phyloP scores from a whole-genome alignment of 2,888 invertebrate genomes.

The Amblyjoppa proteus region DNA sequence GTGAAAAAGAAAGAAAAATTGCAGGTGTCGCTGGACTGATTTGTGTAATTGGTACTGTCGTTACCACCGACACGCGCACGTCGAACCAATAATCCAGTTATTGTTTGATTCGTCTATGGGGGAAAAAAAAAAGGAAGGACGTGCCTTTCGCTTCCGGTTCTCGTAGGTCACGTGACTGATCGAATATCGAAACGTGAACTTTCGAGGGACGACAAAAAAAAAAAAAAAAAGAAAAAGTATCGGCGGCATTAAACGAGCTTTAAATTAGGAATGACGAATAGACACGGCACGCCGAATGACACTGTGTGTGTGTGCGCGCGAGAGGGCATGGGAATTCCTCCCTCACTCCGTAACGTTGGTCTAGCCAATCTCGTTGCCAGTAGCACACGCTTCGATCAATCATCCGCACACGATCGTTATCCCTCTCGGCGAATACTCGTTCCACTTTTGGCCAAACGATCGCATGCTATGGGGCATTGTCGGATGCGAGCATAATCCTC shows the following conservation, averaged over 20 bases:
- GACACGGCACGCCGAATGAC: slow-evolving; percentile 57
- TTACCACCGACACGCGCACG: slow-evolving; percentile 21
- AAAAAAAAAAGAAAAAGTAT: slow-evolving; percentile 48
- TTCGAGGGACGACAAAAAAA: slow-evolving; percentile 8
- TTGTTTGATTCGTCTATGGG: slow-evolving; percentile 24
- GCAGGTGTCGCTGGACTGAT: slow-evolving; percentile 54
- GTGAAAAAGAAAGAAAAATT: slow-evolving; percentile 10
- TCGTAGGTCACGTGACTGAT: slow-evolving; percentile 51
- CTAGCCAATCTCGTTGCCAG: slow-evolving; percentile 60
- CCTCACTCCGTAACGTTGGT: slow-evolving; percentile 41
- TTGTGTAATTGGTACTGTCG: slow-evolving; percentile 42
- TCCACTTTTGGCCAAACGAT: slow-evolving; percentile 12
- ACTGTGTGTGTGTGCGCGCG: slow-evolving; percentile 20
- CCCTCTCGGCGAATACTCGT: slow-evolving; percentile 18
- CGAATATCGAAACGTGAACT: slow-evolving; percentile 55
- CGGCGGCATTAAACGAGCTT: slow-evolving; percentile 70
- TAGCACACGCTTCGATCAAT: slow-evolving; percentile 68
- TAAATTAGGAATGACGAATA: slow-evolving; percentile 74
- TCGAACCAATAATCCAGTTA: slow-evolving; percentile 52
- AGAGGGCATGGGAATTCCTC: slow-evolving; percentile 29
- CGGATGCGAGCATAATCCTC: neutral
- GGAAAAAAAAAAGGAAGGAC: slow-evolving; percentile 1
- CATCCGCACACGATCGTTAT: slow-evolving; percentile 61
- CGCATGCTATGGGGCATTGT: neutral
- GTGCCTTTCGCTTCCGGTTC: slow-evolving; percentile 18